Base-by-base conservation (phyloP, 2,888 invertebrate species). In the Synanthedon vespiformis region DNA sequence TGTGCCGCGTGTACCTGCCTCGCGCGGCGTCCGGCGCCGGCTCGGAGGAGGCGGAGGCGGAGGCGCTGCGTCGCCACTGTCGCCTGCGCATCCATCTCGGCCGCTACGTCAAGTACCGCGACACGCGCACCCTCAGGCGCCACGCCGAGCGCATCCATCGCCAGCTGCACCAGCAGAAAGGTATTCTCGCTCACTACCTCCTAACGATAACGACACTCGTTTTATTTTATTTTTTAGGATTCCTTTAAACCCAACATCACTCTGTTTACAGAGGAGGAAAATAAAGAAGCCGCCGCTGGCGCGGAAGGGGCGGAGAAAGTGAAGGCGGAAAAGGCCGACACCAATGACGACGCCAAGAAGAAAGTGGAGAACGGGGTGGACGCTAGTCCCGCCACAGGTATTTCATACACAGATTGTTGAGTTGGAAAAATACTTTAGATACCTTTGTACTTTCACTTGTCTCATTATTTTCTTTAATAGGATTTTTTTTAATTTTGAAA, bases 1-100 rank as follows among this genome's bases (percentile, higher is more conserved):
- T 95, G 55, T 95, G 95, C 77, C 91, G 92, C 65, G 89, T 92
- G 68, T 94, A 93, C 75, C 77, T 95, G 65, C 90, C 92, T 48
- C 89, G 92, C 40, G 81, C 62, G 81, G 89, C 65, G 74, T 72
- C 68, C 8, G 82, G 77, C 56, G 71, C 77, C 57, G 63, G 72
- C 2, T 81, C 91, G 57, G 88, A 90, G 58, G 90, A 92, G 57
- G 63, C 72, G 3, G 82, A 91, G 57, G 88, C 90, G 58, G 88
- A 89, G 54, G 89, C 90, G 49, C 72, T 91, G 60, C 90, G 92
- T 40, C 88, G 91, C 50, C 95, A 95, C 86, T 95, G 95, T 73
- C 90, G 92, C 54, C 89, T 91, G 63, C 90, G 94, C 57, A 89
- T 90, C 58, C 95, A 95, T 74, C 89, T 95, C 54, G 92, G 93